Evolutionary conservation across 2,888 invertebrate genomes (phyloP), one percentile per base, ranked within the genome.

Genomic region (Baccha elongata): DNA sequence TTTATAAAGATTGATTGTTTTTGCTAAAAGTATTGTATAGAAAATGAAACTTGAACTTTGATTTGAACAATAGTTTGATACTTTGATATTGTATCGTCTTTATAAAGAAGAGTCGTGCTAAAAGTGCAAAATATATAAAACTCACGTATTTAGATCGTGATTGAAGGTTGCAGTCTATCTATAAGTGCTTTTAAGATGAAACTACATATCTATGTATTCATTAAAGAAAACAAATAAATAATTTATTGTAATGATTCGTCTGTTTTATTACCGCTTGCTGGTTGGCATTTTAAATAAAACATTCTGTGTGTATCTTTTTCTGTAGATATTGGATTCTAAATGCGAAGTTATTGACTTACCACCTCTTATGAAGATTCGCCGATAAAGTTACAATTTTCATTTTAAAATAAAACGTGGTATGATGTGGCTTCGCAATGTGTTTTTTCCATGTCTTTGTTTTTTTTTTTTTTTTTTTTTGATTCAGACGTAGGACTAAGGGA

Each of bases 61-160:
- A 55, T 53, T 53, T n/a, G 26, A 48, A 37, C 71, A 62, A 72
- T 44, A 62, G 71, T 52, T 50, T 13, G 13, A 3, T n/a, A 46
- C 26, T 15, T 13, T 52, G 40, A 32, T n/a, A 53, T 44, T 65
- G 17, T 64, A 10, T 32, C 2, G 5, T 2, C 23, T 53, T 68
- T 17, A 64, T 7, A 32, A 32, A 74, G 69, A 80, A 32, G 79
- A 55, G 48, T 80, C 68, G 73, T 74, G 55, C 48, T 74, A 35
- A 15, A 52, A 46, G 40, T 11, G 15, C 40, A 48, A 15, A 35
- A 73, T 29, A 73, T 48, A 48, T 55, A 21, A 42, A 62, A 42
- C 69, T 50, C 74, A 80, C 69, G 75, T 80, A 69, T 74, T 69
- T 52, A 64, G 44, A 80, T 74, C 74, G 74, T 80, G 74, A 74